Evolutionary conservation across 1,140 invertebrate genomes (phyloP).

Genomic region (Drosophila bocqueti): DNA sequence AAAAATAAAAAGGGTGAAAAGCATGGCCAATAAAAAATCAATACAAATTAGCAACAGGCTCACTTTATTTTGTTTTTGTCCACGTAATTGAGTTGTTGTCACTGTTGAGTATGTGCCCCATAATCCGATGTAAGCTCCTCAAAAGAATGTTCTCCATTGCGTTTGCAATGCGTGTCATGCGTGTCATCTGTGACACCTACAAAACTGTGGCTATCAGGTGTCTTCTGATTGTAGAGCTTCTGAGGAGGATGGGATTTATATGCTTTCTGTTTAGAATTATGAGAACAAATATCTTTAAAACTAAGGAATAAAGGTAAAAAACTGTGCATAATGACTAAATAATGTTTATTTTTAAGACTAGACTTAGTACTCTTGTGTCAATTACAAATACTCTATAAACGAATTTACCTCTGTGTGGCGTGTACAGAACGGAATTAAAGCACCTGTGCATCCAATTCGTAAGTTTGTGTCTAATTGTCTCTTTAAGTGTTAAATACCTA

Average conservation of each 20-base stretch:
- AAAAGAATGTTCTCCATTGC: constrained; percentile 15
- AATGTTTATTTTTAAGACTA: neutral
- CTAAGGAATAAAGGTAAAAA: neutral
- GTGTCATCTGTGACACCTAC: constrained; percentile 30
- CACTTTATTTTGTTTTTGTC: constrained; percentile 17
- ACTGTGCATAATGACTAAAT: neutral
- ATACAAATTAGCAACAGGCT: constrained; percentile 70
- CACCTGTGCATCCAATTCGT: neutral
- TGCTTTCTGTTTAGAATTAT: neutral
- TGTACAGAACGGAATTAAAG: neutral
- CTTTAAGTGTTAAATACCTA: neutral
- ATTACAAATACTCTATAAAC: neutral
- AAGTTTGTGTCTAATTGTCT: no score
- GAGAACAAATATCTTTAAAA: no score
- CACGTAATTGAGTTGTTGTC: constrained; percentile 21
- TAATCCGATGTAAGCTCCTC: constrained; percentile 34
- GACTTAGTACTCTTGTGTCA: neutral
- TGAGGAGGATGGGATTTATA: neutral
- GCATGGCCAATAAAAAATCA: constrained; percentile 60
- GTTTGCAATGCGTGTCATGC: neutral
- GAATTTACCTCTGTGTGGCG: no score
- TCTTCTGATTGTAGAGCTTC: constrained; percentile 3
- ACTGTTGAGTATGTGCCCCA: constrained; percentile 28
- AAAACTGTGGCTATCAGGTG: constrained; percentile 10
- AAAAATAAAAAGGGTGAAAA: constrained; percentile 13